phyloP scores from a whole-genome alignment of 2,888 invertebrate genomes.

The Heteropelma amictum region DNA sequence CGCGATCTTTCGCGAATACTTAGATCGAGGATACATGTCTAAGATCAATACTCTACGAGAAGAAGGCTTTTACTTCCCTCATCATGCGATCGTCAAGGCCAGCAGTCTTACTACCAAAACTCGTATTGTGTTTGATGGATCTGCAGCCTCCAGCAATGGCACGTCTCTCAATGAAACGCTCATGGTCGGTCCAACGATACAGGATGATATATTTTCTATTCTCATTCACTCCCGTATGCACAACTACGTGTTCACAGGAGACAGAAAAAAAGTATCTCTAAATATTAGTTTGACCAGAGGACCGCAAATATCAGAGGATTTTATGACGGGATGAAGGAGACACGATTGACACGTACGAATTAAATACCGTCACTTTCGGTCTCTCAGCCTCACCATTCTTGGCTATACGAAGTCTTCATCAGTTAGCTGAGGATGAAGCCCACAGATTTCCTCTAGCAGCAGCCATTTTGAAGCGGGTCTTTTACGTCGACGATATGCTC shows the following conservation, averaged over 20 bases:
- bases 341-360: slow-evolving; percentile 26
- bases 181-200: slow-evolving; percentile 26
- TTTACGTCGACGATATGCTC: neutral
- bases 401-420: slow-evolving; percentile 57
- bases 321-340: neutral
- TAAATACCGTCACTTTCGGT: slow-evolving; percentile 62
- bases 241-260: slow-evolving; percentile 39
- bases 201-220: slow-evolving; percentile 10
- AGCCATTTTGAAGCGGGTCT: neutral
- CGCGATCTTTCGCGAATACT: slow-evolving; percentile 30
- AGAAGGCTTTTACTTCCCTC: neutral
- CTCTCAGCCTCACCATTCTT: slow-evolving; percentile 59
- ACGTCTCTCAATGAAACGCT: slow-evolving; percentile 45
- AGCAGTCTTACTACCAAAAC: slow-evolving; percentile 35
- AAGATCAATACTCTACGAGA: neutral
- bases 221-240: slow-evolving; percentile 25
- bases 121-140: slow-evolving; percentile 49
- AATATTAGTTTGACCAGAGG: slow-evolving; percentile 33
- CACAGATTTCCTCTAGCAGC: slow-evolving; percentile 46
- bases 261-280: slow-evolving; percentile 40
- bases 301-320: slow-evolving; percentile 54
- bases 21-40: slow-evolving; percentile 16
- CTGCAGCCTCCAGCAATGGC: slow-evolving; percentile 31
- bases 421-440: slow-evolving; percentile 51
- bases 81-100: neutral